These are phyloP conservation scores for Cyclina sinensis DNA, from an alignment of 1,140 invertebrate genomes.

Conservation along the genomic window DNA sequence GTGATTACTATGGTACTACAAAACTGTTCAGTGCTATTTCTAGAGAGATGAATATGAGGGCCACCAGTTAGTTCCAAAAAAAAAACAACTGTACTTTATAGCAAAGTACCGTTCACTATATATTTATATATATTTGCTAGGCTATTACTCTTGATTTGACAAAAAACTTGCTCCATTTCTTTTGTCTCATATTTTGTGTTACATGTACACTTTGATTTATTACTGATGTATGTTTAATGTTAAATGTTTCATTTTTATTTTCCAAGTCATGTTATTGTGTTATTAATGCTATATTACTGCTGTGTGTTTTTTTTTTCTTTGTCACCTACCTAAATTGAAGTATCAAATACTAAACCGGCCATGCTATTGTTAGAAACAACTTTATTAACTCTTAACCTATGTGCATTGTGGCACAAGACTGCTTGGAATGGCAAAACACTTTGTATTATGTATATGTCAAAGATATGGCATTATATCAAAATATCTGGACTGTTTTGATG, in stretches of 20 bases:
- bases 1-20: conserved; percentile 35
- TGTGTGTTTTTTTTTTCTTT: conserved; percentile 37
- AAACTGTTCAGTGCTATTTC: conserved; percentile 38
- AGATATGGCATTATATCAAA: conserved; percentile 69
- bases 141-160: conserved; percentile 43
- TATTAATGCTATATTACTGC: conserved; percentile 42
- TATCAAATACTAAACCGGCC: conserved; percentile 67
- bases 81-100: not conserved
- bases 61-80: conserved; percentile 54
- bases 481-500: conserved; percentile 17
- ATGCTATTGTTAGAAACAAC: conserved; percentile 34
- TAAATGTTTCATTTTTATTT: conserved; percentile 46
- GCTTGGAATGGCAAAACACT: conserved; percentile 53
- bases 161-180: conserved; percentile 41
- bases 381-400: conserved; percentile 15
- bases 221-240: conserved; percentile 18
- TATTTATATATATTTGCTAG: conserved; percentile 53
- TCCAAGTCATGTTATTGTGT: conserved; percentile 44
- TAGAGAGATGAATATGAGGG: conserved; percentile 1
- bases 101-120: conserved; percentile 15
- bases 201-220: conserved; percentile 2
- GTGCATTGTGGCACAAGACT: conserved; percentile 53
- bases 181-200: conserved; percentile 53
- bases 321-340: conserved; percentile 51
- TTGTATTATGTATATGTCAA: conserved; percentile 39